Base-by-base conservation (phyloP, 2,888 invertebrate genomes). In the Listrodromus nycthemerus region DNA sequence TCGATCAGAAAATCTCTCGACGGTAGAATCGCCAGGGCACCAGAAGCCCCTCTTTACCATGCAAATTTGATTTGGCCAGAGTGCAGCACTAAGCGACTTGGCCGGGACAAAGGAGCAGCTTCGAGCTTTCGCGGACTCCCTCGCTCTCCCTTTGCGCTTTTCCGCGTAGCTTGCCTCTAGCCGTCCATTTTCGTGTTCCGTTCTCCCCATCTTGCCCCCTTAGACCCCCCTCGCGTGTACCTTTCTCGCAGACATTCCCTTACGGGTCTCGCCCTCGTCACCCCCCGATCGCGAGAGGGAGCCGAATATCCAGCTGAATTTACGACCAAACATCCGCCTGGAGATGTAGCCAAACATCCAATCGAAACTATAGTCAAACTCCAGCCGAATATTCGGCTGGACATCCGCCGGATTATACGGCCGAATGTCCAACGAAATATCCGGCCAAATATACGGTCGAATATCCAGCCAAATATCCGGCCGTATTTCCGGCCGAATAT, bases 31-130 rank as follows among this genome's bases (percentile, higher is more conserved):
- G 78, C 33, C 33, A 8, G 33, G 33, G 33, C 33, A 8, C 33
- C 48, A 66, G 70, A 74, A 41, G 58, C 70, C 8, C 48, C 74
- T 70, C 74, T 84, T 81, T 78, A 66, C 78, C 80, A 74, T 84
- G 80, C 74, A 81, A 84, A 84, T 81, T 84, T 84, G 65, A 84
- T 84, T 81, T 75, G 50, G 45, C 55, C 63, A 65, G 81, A 81
- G 81, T 78, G 33, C 33, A 33, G 83, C 80, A 77, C 73, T 55
- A 74, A 69, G 61, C 74, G 74, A 78, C 80, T 81, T 75, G 65
- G 58, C 58, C 55, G 55, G 81, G 78, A 81, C 80, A 84, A 84
- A 78, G 78, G 77, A 74, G 58, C 48, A 73, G 71, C 73, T 55
- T 63, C 65, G 63, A 21, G 74, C 63, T 63, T 74, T 78, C 45